Evolutionary conservation across 2,888 invertebrate species (phyloP).

Genomic region (Pseudeuparius sepicola): DNA sequence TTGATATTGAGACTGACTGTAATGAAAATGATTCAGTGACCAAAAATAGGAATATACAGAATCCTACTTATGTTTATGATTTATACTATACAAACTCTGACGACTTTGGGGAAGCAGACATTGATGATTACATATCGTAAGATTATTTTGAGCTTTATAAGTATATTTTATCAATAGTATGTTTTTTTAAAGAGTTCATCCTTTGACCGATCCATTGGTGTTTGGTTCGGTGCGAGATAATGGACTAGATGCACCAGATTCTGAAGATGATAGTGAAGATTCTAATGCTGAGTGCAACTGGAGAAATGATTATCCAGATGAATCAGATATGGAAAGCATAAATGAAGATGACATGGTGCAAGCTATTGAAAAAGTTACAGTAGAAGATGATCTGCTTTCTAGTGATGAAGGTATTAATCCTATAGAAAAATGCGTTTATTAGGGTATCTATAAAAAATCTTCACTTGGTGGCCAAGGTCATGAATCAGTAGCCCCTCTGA

Average conservation of each 20-base stretch:
- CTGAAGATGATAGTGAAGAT: slow-evolving; percentile 52
- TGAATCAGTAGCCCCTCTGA: too few relatives aligned
- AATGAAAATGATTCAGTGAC: slow-evolving; percentile 22
- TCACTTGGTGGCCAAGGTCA: too few relatives aligned
- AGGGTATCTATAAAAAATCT: too few relatives aligned
- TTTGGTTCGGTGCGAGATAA: slow-evolving; percentile 32
- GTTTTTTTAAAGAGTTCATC: slow-evolving; percentile 34
- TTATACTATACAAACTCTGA: slow-evolving; percentile 49
- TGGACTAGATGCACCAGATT: slow-evolving; percentile 32
- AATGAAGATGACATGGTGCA: slow-evolving; percentile 51
- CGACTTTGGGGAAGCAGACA: slow-evolving; percentile 38
- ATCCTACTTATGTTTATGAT: slow-evolving; percentile 49
- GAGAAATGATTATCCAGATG: slow-evolving; percentile 67
- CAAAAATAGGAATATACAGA: slow-evolving; percentile 17
- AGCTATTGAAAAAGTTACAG: too few relatives aligned
- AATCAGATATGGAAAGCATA: slow-evolving; percentile 45
- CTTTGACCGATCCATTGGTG: slow-evolving; percentile 37
- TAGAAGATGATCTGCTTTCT: too few relatives aligned
- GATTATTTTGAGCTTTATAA: slow-evolving; percentile 15
- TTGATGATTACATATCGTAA: slow-evolving; percentile 38
- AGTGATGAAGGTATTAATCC: too few relatives aligned
- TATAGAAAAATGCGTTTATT: too few relatives aligned
- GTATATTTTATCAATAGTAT: too few relatives aligned
- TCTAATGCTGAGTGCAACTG: slow-evolving; percentile 72
- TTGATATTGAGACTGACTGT: slow-evolving; percentile 46